These are phyloP conservation scores for Megathymus violae DNA, from an alignment of 1,140 invertebrate genomes.

Conservation along the genomic window DNA sequence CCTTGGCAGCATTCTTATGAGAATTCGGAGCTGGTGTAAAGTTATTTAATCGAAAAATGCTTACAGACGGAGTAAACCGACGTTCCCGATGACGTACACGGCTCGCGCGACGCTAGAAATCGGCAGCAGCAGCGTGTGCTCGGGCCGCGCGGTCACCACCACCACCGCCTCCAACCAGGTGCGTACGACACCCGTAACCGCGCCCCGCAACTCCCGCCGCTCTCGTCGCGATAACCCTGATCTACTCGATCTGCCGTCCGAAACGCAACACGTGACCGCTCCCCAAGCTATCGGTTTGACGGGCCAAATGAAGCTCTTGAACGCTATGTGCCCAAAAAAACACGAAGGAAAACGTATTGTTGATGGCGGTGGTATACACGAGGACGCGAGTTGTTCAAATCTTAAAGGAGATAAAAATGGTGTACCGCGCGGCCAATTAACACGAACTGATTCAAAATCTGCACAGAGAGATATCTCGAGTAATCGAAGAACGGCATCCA, in stretches of 20 bases:
- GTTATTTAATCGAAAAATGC: constrained; percentile 36
- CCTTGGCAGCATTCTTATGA: not conserved
- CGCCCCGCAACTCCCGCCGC: constrained; percentile 17
- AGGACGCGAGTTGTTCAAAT: constrained; percentile 7
- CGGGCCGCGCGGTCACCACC: constrained; percentile 79
- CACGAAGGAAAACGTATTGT: not conserved
- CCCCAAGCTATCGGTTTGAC: not conserved
- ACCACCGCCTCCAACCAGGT: constrained; percentile 80
- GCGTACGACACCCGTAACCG: constrained; percentile 55
- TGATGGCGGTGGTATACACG: no score
- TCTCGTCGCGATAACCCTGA: constrained; percentile 2
- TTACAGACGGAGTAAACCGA: constrained; percentile 71
- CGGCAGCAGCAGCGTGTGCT: constrained; percentile 75
- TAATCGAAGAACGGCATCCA: constrained; percentile 2
- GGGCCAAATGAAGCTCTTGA: constrained; percentile 41
- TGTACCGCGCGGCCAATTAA: constrained; percentile 41
- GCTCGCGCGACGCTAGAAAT: constrained; percentile 84
- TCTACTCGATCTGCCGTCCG: constrained; percentile 1
- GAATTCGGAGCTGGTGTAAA: not conserved
- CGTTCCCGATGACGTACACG: constrained; percentile 83
- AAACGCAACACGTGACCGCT: constrained; percentile 1
- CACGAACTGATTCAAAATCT: not conserved
- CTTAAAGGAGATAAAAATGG: constrained; percentile 6
- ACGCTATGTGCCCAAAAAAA: constrained; percentile 36
- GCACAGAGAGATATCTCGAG: constrained; percentile 5